These are phyloP conservation scores for Lucilia cuprina DNA, from an alignment of 1,140 invertebrate species.

Conservation along the genomic window DNA sequence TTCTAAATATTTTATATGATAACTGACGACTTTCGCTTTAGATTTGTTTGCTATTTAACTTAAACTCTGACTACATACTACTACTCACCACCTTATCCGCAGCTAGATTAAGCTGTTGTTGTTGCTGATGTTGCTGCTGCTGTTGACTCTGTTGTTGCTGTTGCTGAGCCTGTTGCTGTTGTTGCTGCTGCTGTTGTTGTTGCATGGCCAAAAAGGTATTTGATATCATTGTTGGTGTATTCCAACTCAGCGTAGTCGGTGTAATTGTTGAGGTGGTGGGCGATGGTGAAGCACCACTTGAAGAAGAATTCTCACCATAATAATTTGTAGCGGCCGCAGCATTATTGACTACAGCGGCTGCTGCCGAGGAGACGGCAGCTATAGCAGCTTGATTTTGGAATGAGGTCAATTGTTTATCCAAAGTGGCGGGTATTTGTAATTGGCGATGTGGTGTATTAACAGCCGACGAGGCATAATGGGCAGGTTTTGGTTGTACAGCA, in stretches of 20 bases:
- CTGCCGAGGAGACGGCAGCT: constrained; percentile 48
- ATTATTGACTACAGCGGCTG: constrained; percentile 55
- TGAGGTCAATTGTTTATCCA: constrained; percentile 57
- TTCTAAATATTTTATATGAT: background rate
- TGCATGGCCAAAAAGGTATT: constrained; percentile 61
- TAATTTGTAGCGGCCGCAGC: constrained; percentile 57
- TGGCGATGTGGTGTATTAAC: constrained; percentile 58
- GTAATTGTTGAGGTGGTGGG: constrained; percentile 57
- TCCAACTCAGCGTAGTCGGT: constrained; percentile 57
- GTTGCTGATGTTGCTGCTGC: constrained; percentile 56
- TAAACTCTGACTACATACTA: constrained; percentile 26
- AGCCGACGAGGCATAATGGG: constrained; percentile 57
- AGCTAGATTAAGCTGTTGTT: constrained; percentile 57
- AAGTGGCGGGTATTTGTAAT: constrained; percentile 54
- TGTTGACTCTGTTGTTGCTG: constrained; percentile 49
- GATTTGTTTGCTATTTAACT: background rate
- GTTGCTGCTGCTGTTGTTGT: constrained; percentile 56
- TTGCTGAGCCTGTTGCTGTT: constrained; percentile 51
- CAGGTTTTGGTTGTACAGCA: constrained; percentile 58
- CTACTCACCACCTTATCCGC: constrained; percentile 60
- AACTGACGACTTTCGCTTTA: background rate
- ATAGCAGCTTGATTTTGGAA: constrained; percentile 60
- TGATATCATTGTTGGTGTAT: constrained; percentile 57
- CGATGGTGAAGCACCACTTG: constrained; percentile 57
- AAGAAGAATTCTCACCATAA: constrained; percentile 60